Conservation (phyloP, 2,888 invertebrate genomes). For the Agrochola circellaris region DNA sequence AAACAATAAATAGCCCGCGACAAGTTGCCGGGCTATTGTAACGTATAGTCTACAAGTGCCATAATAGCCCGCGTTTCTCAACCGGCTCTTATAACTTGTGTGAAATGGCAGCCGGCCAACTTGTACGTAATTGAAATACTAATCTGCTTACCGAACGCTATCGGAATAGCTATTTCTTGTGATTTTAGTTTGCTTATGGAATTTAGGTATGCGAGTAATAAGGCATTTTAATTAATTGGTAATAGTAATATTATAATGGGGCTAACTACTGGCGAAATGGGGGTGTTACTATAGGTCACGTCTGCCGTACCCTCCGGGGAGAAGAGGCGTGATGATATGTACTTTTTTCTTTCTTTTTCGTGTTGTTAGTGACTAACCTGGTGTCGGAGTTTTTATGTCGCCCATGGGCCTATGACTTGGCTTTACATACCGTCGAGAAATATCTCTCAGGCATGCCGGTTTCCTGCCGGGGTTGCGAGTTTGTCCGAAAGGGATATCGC, state of each 20-base stretch:
- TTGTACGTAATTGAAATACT: constrained; percentile 61
- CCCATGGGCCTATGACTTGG: no score
- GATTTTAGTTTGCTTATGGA: constrained; percentile 2
- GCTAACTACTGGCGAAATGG: neutral
- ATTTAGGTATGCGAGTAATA: neutral
- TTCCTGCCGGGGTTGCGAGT: no score
- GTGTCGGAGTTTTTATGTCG: no score
- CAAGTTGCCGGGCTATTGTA: constrained; percentile 47
- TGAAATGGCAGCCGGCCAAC: constrained; percentile 60
- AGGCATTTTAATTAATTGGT: neutral
- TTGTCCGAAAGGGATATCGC: no score
- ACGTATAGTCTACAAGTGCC: constrained; percentile 30
- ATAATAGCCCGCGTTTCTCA: constrained; percentile 34
- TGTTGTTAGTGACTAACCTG: no score
- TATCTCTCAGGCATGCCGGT: no score
- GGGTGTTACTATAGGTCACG: neutral
- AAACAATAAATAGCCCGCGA: constrained; percentile 32
- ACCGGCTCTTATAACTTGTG: constrained; percentile 47
- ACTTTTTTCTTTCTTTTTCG: no score
- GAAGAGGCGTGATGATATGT: neutral
- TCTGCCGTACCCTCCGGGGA: neutral
- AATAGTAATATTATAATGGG: no score
- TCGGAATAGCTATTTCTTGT: constrained; percentile 38
- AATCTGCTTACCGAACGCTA: constrained; percentile 56
- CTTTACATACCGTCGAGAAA: no score